Percentiles rank a stretch among this genome's conserved stretches.
These are phyloP conservation scores for Gymnogyps californianus DNA, from an alignment of 2,113 vertebrate genomes.

Conservation along the genomic window DNA sequence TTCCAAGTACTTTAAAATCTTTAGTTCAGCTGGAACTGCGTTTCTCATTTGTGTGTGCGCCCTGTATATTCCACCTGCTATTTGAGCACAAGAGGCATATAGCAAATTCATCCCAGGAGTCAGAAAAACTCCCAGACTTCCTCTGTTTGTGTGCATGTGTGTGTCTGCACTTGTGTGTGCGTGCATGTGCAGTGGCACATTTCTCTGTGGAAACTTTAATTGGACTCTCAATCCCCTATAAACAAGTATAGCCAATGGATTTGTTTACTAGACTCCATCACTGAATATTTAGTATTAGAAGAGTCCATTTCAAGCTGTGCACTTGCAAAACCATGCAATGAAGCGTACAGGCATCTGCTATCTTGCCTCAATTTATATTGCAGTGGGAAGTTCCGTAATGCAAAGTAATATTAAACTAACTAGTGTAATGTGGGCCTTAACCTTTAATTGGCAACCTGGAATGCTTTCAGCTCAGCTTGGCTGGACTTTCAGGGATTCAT, in stretches of 20 bases:
- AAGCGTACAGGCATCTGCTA: neutral
- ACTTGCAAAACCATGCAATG: neutral
- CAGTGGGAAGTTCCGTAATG: neutral
- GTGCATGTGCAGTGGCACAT: too few species aligned
- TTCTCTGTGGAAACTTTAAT: neutral
- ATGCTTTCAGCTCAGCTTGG: neutral
- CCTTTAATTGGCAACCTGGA: neutral
- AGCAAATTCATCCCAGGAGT: neutral
- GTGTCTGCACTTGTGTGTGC: accelerated
- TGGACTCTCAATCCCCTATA: neutral
- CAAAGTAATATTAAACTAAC: neutral
- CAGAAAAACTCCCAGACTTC: neutral
- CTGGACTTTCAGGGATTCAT: neutral
- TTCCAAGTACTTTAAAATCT: neutral
- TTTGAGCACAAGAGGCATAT: neutral
- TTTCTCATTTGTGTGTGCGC: neutral
- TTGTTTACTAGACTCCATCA: neutral
- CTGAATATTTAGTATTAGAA: neutral
- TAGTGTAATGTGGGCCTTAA: neutral
- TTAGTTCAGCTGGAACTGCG: neutral
- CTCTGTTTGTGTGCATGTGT: neutral
- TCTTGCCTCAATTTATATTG: neutral
- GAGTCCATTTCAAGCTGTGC: neutral
- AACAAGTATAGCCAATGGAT: neutral
- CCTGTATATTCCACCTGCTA: neutral